phyloP scores from a whole-genome alignment of 2,797 vertebrate species.

The Crocodylus rhombifer region DNA sequence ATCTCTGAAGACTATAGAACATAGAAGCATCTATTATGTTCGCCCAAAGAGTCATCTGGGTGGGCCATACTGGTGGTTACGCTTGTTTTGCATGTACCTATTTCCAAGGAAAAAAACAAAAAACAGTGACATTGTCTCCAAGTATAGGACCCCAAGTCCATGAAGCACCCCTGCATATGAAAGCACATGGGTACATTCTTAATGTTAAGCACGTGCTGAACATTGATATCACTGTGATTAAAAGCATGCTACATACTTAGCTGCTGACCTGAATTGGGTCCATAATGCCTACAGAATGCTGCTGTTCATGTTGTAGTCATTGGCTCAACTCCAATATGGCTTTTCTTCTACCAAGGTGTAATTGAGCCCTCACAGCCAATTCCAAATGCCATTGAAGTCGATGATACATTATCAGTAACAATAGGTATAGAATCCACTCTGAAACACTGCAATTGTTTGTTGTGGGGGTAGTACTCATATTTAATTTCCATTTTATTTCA shows the following conservation, averaged over 20 bases:
- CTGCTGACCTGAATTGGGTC: not conserved
- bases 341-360: not conserved
- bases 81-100: too few relatives aligned
- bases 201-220: rapidly evolving
- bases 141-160: not conserved
- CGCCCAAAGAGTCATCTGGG: not conserved
- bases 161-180: not conserved
- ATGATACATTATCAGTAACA: slow-evolving; percentile 16
- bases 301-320: not conserved
- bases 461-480: slow-evolving; percentile 53
- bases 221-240: not conserved
- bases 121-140: not conserved
- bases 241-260: not conserved
- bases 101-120: too few relatives aligned
- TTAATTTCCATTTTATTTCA: slow-evolving; percentile 48
- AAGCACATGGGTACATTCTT: not conserved
- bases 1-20: not conserved
- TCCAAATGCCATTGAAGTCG: slow-evolving; percentile 39
- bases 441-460: slow-evolving; percentile 39
- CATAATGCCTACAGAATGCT: not conserved
- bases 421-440: slow-evolving; percentile 32
- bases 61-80: not conserved
- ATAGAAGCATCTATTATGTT: not conserved
- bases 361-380: slow-evolving; percentile 27
- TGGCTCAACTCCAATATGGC: not conserved